Base-by-base conservation (phyloP, 2,888 invertebrate species). In the Lasioglossum villosulum region DNA sequence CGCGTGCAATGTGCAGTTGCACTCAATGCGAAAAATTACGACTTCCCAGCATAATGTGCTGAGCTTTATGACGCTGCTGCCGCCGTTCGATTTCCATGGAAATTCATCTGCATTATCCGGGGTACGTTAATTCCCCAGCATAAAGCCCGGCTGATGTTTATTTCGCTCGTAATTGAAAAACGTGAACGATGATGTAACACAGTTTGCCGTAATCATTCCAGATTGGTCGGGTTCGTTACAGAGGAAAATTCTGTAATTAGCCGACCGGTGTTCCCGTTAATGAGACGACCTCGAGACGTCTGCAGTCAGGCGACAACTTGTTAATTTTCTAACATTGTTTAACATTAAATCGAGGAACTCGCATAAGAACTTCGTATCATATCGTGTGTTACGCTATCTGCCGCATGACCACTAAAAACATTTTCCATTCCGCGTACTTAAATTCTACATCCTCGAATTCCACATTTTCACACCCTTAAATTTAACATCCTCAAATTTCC, bases 21-120 rank as follows among this genome's bases (percentile, higher is more conserved):
- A 48, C 48, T 45, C 48, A 30, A 42, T 37, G 66, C 59, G n/a
- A 48, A 30, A 45, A 76, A 68, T 76, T 76, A 68, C 76, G 66
- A n/a, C 56, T 42, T 66, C 16, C n/a, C n/a, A n/a, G n/a, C 37
- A 37, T 14, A 34, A 30, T 23, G 27, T 19, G 75, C 39, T 10
- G 30, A 3, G 42, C 5, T 45, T 68, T 76, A 37, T 48, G 68
- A 66, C 45, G 42, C 68, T 37, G 66, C 66, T 19, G 34, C 5
- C 16, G 66, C 34, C 16, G 37, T 48, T 76, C 76, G 42, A 78
- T 72, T 27, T 77, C 48, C n/a, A 19, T 52, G 52, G 30, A 56
- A 56, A 78, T 56, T 34, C 27, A 73, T 72, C 45, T 27, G 72
- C 19, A 45, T 39, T 42, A 27, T 66, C 30, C 71, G 71, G 39